Evolutionary conservation across 1,140 invertebrate genomes (phyloP).

Genomic region (Medauroidea extradentata): DNA sequence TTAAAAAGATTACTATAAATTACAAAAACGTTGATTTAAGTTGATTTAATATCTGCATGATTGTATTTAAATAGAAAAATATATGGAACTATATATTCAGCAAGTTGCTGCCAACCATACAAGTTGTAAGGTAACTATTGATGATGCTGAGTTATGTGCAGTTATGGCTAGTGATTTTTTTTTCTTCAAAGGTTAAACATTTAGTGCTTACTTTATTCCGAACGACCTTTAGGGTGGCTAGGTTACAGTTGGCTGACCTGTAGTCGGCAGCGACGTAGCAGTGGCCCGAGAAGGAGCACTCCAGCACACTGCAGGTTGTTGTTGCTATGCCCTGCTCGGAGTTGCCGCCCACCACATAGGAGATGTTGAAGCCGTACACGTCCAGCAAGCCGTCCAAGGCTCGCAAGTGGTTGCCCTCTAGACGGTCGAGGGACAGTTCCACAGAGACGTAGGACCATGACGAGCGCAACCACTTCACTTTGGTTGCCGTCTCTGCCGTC

Average conservation of each 20-base stretch:
- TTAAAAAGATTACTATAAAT: too few species aligned
- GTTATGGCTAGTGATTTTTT: too few species aligned
- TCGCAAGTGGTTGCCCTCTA: slow-evolving; percentile 78
- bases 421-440: slow-evolving; percentile 63
- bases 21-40: too few species aligned
- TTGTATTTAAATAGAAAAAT: too few species aligned
- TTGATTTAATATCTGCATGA: too few species aligned
- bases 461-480: slow-evolving; percentile 58
- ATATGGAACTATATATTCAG: too few species aligned
- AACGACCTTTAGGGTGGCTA: too few species aligned
- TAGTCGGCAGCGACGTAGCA: slow-evolving; percentile 68
- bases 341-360: slow-evolving; percentile 65
- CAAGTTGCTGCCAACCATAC: too few species aligned
- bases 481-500: slow-evolving; percentile 68
- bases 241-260: slow-evolving; percentile 42
- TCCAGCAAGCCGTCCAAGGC: slow-evolving; percentile 74
- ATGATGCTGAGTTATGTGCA: too few species aligned
- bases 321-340: slow-evolving; percentile 45
- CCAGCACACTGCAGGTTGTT: slow-evolving; percentile 62
- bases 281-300: slow-evolving; percentile 78
- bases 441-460: slow-evolving; percentile 72
- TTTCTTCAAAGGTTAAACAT: too few species aligned
- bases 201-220: too few species aligned
- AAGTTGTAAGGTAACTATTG: too few species aligned
- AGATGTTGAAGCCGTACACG: slow-evolving; percentile 90